phyloP scores from a whole-genome alignment of 2,797 vertebrate species.

The Myotis vivesi region DNA sequence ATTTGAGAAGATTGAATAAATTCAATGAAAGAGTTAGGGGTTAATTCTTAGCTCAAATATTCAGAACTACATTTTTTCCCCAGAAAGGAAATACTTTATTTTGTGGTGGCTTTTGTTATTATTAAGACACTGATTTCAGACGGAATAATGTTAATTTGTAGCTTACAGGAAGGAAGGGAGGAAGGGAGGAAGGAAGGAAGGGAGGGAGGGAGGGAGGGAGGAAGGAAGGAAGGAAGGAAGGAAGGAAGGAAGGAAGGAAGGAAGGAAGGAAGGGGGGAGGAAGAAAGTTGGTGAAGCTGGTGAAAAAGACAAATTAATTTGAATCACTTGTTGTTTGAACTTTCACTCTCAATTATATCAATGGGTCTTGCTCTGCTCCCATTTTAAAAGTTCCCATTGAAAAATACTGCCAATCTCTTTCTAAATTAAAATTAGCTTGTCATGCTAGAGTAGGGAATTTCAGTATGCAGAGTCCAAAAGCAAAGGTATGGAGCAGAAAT shows the following conservation, averaged over 20 bases:
- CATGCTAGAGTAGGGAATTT: neutral
- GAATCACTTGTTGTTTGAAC: neutral
- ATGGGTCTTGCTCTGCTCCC: neutral
- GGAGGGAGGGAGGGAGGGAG: no score
- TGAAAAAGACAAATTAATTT: neutral
- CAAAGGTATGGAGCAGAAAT: neutral
- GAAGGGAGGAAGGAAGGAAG: neutral
- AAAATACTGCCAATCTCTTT: neutral
- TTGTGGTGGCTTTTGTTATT: neutral
- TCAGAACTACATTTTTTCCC: neutral
- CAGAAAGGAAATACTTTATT: neutral
- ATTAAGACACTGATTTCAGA: neutral
- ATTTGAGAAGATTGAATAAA: neutral
- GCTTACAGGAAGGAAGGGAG: neutral
- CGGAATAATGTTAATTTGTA: neutral
- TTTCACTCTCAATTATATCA: neutral
- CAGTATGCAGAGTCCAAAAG: neutral
- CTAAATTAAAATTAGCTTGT: neutral
- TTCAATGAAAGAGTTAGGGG: neutral
- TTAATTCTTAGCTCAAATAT: neutral
- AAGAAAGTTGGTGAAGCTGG: neutral
- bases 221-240: no score
- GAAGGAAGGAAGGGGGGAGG: no score
- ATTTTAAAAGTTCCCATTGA: neutral
- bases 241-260: no score